Conservation (phyloP, 1,140 invertebrate species). For the Metopolophium dirhodum region DNA sequence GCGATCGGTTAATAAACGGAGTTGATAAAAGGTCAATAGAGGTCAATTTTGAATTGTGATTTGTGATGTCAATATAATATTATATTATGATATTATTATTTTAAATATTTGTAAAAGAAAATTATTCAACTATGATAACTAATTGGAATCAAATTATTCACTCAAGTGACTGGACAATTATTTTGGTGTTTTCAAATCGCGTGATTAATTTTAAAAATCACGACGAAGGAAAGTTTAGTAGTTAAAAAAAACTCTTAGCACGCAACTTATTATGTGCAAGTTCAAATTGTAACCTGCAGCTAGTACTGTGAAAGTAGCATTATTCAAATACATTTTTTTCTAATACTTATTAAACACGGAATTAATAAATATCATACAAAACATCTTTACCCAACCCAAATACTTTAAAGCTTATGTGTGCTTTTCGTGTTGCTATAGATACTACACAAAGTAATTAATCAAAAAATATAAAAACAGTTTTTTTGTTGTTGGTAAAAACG, state of each 20-base stretch:
- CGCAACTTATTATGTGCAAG: neutral
- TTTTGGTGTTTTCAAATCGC: neutral
- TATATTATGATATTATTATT: neutral
- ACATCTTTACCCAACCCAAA: neutral
- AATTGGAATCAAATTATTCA: neutral
- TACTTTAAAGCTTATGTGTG: neutral
- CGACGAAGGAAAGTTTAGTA: neutral
- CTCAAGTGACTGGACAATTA: neutral
- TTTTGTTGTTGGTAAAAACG: neutral
- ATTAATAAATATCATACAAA: conserved; percentile 3
- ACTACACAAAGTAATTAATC: neutral
- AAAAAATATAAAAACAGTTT: neutral
- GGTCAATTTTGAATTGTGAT: neutral
- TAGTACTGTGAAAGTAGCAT: neutral
- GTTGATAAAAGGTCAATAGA: conserved; percentile 25
- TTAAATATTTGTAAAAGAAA: neutral
- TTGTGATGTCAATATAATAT: neutral
- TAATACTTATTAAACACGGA: conserved; percentile 10
- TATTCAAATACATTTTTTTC: conserved; percentile 22
- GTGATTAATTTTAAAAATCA: conserved; percentile 27
- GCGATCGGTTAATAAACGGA: neutral
- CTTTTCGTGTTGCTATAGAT: neutral
- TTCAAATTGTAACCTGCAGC: neutral
- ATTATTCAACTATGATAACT: neutral
- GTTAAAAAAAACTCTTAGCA: neutral